Evolutionary conservation across 1,140 invertebrate genomes (phyloP).

Genomic region (Brachionus asplanchnoidis): DNA sequence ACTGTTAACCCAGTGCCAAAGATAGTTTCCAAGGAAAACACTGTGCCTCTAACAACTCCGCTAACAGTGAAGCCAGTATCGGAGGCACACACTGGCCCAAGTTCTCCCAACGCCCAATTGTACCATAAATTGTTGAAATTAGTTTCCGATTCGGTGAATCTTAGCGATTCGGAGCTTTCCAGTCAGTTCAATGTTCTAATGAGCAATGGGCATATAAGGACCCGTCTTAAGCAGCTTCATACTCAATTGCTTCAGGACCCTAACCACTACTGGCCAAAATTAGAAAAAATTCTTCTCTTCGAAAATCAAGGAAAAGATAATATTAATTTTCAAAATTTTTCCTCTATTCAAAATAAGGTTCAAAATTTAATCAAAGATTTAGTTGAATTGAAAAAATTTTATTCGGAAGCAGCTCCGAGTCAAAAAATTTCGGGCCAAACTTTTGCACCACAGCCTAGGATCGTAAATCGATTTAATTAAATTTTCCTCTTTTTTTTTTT

Average conservation of each 20-base stretch:
- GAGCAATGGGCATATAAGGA: conserved; percentile 6
- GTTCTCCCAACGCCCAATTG: conserved; percentile 6
- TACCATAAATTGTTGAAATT: conserved; percentile 26
- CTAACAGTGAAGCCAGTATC: neutral
- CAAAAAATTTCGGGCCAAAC: neutral
- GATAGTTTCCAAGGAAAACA: neutral
- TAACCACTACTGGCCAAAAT: conserved; percentile 20
- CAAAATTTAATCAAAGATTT: neutral
- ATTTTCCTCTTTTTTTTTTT: neutral
- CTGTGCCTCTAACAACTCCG: neutral
- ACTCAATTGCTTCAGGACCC: conserved; percentile 33
- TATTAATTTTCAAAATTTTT: neutral
- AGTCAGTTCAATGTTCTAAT: neutral
- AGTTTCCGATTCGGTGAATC: neutral
- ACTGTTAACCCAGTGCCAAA: conserved; percentile 3
- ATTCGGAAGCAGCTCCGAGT: neutral
- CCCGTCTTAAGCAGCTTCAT: conserved; percentile 23
- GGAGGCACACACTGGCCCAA: neutral
- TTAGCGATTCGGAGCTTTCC: neutral
- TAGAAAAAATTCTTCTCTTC: conserved; percentile 3
- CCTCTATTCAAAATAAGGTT: neutral
- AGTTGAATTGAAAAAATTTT: conserved; percentile 34
- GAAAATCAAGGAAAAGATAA: conserved; percentile 2
- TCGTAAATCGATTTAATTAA: neutral
- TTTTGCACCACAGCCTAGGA: neutral